phyloP scores from a whole-genome alignment of 1,140 invertebrate genomes.

The Arion vulgaris region DNA sequence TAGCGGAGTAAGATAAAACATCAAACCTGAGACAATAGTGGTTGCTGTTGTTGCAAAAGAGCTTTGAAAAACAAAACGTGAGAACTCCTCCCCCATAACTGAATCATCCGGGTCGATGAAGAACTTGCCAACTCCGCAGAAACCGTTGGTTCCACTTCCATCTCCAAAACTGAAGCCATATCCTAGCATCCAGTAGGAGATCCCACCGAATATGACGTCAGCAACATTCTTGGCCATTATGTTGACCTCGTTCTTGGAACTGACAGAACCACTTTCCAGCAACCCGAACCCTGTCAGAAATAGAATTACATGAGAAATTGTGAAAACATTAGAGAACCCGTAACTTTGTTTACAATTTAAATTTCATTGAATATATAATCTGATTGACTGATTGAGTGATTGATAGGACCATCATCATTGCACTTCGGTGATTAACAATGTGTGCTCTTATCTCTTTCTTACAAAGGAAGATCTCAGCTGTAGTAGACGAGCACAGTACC shows the following conservation, averaged over 20 bases:
- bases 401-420: too few relatives aligned
- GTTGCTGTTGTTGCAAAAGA: constrained; percentile 64
- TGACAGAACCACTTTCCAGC: constrained; percentile 76
- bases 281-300: constrained; percentile 74
- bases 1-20: too few relatives aligned
- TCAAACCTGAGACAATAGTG: constrained; percentile 65
- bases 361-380: too few relatives aligned
- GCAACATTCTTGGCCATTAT: constrained; percentile 77
- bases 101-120: constrained; percentile 71
- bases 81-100: constrained; percentile 66
- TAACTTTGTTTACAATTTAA: too few relatives aligned
- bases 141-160: constrained; percentile 77
- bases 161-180: constrained; percentile 90
- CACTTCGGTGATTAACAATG: too few relatives aligned
- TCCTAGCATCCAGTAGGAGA: constrained; percentile 95
- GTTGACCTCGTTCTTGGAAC: constrained; percentile 77
- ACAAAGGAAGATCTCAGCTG: too few relatives aligned
- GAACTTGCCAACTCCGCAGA: constrained; percentile 78
- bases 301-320: too few relatives aligned
- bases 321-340: too few relatives aligned
- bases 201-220: constrained; percentile 87
- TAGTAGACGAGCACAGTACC: too few relatives aligned
- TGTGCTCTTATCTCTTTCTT: too few relatives aligned
- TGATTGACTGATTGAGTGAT: too few relatives aligned
- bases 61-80: constrained; percentile 69